phyloP scores from a whole-genome alignment of 2,888 invertebrate species.

The Saturnia japonica region DNA sequence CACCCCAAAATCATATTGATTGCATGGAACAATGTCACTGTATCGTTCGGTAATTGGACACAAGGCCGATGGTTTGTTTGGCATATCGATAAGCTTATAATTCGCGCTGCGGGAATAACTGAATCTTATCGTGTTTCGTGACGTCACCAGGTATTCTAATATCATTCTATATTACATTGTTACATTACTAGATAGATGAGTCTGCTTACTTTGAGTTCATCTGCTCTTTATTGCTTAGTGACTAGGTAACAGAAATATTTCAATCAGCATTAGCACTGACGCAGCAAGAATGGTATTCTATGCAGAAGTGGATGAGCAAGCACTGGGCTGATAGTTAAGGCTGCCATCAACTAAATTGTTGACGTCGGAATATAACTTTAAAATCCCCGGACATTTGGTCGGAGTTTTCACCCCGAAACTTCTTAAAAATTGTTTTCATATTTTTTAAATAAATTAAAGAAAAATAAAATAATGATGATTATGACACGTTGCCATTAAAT shows the following conservation, averaged over 20 bases:
- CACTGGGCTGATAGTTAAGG: too few relatives aligned
- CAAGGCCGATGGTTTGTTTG: neutral
- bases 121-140: constrained; percentile 2
- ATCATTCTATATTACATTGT: neutral
- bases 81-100: constrained; percentile 7
- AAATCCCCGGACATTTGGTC: too few relatives aligned
- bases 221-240: neutral
- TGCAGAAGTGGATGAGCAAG: too few relatives aligned
- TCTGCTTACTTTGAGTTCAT: neutral
- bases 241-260: neutral
- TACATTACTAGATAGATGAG: neutral
- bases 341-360: too few relatives aligned
- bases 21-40: neutral
- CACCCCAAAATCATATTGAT: too few relatives aligned
- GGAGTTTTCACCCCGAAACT: too few relatives aligned
- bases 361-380: too few relatives aligned
- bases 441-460: too few relatives aligned
- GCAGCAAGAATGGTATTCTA: too few relatives aligned
- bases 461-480: too few relatives aligned
- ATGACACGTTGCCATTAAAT: too few relatives aligned
- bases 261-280: neutral
- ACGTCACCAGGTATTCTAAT: constrained; percentile 8
- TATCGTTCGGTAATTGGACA: constrained; percentile 3
- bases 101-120: neutral
- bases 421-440: too few relatives aligned